Base-by-base conservation (phyloP, 2,888 invertebrate genomes). In the Ornithoptera alexandrae region DNA sequence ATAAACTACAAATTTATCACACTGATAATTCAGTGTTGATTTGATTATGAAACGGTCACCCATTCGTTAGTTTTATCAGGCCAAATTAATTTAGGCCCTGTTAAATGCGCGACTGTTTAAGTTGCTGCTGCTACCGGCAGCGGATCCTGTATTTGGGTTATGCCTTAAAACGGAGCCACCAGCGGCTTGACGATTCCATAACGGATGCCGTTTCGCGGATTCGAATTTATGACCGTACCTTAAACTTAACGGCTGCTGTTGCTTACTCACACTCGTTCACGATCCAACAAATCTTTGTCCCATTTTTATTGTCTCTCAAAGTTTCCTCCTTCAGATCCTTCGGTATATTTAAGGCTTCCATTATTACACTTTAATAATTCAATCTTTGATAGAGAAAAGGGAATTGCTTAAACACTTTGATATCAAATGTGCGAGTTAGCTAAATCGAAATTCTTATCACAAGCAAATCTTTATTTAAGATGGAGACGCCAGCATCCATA, bases 81-180 rank as follows among this genome's bases (percentile, higher is more conserved):
- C n/a, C 60, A 30, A 62, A 66, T 69, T 65, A 50, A 62, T 62
- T 61, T 46, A 58, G 20, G 8, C 12, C 12, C n/a, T 7, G 53
- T 50, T 63, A 64, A 68, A 68, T 60, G 5, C 46, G 10, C 17
- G 10, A 12, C 42, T 12, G 2, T 74, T 39, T 75, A 39, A 72
- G 75, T 67, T 82, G 78, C 81, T 69, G 61, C 57, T 82, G 4
- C 69, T 85, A 84, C 79, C 24, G 61, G 36, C 63, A 39, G 22
- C 30, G 10, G 68, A 72, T 59, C 72, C 69, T 84, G 86, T 83
- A 88, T 88, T 82, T 83, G 82, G 88, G 86, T 79, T 86, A 84
- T 81, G 77, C 76, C 86, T 85, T 83, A 83, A 87, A 76, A 68
- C 68, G 74, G 75, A 71, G 62, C 53, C 7, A 20, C 63, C 56